A percentile compares a stretch with the other conserved stretches of the same genome.
These are phyloP conservation scores for Luperina nickerlii DNA, from an alignment of 2,888 invertebrate species.

Conservation along the genomic window DNA sequence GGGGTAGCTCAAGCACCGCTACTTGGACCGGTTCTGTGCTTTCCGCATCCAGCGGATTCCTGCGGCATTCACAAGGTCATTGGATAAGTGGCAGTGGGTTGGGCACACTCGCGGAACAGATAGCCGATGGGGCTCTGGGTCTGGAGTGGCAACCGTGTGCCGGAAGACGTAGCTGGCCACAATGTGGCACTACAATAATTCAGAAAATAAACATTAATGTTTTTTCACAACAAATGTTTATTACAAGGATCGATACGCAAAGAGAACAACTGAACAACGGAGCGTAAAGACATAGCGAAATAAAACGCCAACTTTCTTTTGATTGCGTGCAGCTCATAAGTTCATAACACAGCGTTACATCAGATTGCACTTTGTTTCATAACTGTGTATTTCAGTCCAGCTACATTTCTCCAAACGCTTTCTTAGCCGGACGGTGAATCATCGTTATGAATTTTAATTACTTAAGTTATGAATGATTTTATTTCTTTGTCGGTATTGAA, in stretches of 20 bases:
- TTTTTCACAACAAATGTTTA: neutral
- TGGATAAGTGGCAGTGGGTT: too few species aligned
- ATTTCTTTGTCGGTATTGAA: neutral
- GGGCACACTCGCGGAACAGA: too few species aligned
- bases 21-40: neutral
- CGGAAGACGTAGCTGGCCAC: neutral
- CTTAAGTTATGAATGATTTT: neutral
- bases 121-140: too few species aligned
- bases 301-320: constrained; percentile 58
- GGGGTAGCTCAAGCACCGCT: too few species aligned
- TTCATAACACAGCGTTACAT: constrained; percentile 38
- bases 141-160: too few species aligned
- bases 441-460: constrained; percentile 17
- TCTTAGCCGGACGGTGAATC: constrained; percentile 35
- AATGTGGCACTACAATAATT: neutral
- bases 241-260: neutral
- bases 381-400: constrained; percentile 46
- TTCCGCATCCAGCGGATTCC: neutral
- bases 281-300: constrained; percentile 44
- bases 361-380: constrained; percentile 44
- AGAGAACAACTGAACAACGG: constrained; percentile 4
- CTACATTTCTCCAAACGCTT: constrained; percentile 46
- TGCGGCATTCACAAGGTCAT: too few species aligned
- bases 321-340: constrained; percentile 58
- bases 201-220: neutral